Evolutionary conservation across 2,113 vertebrate species (phyloP).

Genomic region (Elephantulus edwardii): DNA sequence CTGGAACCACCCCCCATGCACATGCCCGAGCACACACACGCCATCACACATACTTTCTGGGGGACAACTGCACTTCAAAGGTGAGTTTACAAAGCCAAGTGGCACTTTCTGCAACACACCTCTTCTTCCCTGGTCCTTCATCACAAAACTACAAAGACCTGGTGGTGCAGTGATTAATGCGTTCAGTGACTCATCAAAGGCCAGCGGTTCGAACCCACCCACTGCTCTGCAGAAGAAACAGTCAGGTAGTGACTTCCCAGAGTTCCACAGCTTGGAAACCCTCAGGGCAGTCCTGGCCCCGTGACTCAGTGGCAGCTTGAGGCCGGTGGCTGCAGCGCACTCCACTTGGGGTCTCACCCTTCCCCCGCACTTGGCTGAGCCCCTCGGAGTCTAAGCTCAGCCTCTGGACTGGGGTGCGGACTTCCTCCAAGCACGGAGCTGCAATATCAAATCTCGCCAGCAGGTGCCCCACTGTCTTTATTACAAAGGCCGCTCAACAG

Average conservation of each 20-base stretch:
- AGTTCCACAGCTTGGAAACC: too few relatives aligned
- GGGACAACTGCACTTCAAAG: neutral
- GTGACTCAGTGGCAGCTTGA: too few relatives aligned
- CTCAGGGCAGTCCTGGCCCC: too few relatives aligned
- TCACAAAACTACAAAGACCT: too few relatives aligned
- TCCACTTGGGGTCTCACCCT: neutral
- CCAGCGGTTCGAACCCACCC: too few relatives aligned
- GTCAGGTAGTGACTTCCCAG: too few relatives aligned
- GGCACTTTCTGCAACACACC: neutral
- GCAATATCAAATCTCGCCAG: neutral
- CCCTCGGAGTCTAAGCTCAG: conserved; percentile 14
- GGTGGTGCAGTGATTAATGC: too few relatives aligned
- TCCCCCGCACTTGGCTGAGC: conserved; percentile 12
- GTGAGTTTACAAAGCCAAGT: neutral
- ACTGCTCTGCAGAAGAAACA: too few relatives aligned
- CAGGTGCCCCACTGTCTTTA: neutral
- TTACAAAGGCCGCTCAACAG: neutral
- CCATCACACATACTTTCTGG: too few relatives aligned
- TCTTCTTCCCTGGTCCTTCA: neutral
- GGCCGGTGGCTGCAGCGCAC: neutral
- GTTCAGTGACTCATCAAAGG: too few relatives aligned
- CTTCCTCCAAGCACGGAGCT: neutral
- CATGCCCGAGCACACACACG: too few relatives aligned
- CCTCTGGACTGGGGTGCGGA: neutral
- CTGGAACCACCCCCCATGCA: too few relatives aligned